Evolutionary conservation across 2,888 invertebrate genomes (phyloP).

Genomic region (Lithophane leautieri): DNA sequence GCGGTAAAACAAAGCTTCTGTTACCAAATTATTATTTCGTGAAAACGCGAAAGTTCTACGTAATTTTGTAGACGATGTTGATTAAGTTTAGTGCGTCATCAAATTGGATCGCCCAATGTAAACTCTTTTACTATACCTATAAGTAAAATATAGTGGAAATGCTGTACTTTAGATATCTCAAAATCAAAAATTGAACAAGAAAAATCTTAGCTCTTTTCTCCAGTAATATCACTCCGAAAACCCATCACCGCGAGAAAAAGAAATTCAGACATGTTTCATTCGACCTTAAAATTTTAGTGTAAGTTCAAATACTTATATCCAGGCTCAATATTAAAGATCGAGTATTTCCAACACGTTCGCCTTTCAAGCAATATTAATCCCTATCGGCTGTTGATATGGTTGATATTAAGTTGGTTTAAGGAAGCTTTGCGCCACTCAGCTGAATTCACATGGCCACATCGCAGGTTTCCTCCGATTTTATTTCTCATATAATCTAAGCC

Average conservation of each 20-base stretch:
- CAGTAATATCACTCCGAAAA: constrained; percentile 18
- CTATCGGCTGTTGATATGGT: constrained; percentile 30
- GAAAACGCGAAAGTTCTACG: constrained; percentile 35
- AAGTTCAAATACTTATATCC: constrained; percentile 59
- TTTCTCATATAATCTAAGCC: constrained; percentile 42
- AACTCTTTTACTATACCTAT: background rate
- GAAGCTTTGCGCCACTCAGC: constrained; percentile 39
- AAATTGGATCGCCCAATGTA: constrained; percentile 3
- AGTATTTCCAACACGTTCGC: constrained; percentile 30
- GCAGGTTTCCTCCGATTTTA: constrained; percentile 50
- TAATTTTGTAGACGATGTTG: constrained; percentile 30
- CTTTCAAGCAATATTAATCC: constrained; percentile 25
- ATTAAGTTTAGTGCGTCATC: constrained; percentile 29
- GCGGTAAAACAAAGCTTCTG: constrained; percentile 51
- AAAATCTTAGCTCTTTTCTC: constrained; percentile 8
- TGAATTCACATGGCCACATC: constrained; percentile 34
- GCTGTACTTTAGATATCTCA: background rate
- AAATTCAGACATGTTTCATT: constrained; percentile 50
- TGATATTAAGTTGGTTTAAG: constrained; percentile 23
- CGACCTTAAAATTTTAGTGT: constrained; percentile 63
- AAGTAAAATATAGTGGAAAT: background rate
- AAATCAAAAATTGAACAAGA: background rate
- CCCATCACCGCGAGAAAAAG: constrained; percentile 26
- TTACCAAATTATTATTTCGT: constrained; percentile 57
- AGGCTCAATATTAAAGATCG: constrained; percentile 51